Percentiles rank a stretch among this genome's conserved stretches.
Conservation (phyloP, 2,113 vertebrate genomes). For the Elaphurus davidianus region DNA sequence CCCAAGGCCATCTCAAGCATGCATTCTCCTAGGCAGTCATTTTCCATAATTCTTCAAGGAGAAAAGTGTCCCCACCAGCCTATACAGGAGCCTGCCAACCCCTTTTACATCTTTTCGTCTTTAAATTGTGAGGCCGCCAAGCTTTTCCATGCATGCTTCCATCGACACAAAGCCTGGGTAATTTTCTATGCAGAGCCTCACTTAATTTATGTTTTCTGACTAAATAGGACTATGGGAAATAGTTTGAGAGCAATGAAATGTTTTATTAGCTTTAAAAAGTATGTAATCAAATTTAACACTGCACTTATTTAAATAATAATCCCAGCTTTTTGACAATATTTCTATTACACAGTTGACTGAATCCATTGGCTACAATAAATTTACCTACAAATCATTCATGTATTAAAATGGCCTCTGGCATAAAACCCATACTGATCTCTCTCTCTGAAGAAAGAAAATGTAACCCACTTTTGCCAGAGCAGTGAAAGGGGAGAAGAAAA, state of each 20-base stretch:
- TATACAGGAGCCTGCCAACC: background rate
- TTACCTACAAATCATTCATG: slow-evolving; percentile 73
- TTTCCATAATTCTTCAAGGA: slow-evolving; percentile 5
- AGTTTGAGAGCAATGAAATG: slow-evolving; percentile 69
- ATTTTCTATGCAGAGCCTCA: slow-evolving; percentile 63
- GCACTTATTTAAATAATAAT: slow-evolving; percentile 78
- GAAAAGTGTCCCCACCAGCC: background rate
- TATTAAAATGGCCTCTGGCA: slow-evolving; percentile 70
- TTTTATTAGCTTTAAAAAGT: slow-evolving; percentile 71
- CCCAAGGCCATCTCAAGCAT: background rate
- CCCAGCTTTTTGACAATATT: slow-evolving; percentile 69
- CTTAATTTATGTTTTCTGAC: slow-evolving; percentile 66
- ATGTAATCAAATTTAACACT: slow-evolving; percentile 78
- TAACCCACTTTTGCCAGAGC: slow-evolving; percentile 1
- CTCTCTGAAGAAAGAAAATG: slow-evolving; percentile 49
- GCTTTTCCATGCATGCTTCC: background rate
- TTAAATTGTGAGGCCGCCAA: slow-evolving; percentile 28
- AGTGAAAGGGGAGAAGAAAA: slow-evolving; percentile 9
- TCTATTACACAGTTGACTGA: slow-evolving; percentile 77
- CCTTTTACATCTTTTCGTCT: slow-evolving; percentile 2
- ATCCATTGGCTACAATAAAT: slow-evolving; percentile 77
- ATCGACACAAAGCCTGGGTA: slow-evolving; percentile 44
- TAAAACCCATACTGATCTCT: slow-evolving; percentile 59
- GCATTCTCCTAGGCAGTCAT: background rate
- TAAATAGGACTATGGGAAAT: slow-evolving; percentile 67